phyloP scores from a whole-genome alignment of 2,888 invertebrate genomes.

The Galeruca laticollis region DNA sequence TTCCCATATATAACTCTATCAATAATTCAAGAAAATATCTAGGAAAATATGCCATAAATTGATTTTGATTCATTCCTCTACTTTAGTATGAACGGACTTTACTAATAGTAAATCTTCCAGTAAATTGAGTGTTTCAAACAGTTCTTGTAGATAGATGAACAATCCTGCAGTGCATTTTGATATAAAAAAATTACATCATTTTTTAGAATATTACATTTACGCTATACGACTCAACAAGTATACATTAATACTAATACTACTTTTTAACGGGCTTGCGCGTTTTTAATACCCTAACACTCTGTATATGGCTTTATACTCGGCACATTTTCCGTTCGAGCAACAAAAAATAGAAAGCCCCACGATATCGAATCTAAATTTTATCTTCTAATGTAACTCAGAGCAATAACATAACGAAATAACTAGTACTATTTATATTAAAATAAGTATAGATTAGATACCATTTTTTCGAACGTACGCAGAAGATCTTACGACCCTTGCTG shows the following conservation, averaged over 20 bases:
- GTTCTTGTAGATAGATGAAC: slow-evolving; percentile 29
- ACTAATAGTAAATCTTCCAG: background rate
- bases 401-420: slow-evolving; percentile 67
- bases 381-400: slow-evolving; percentile 68
- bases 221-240: background rate
- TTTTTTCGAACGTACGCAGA: slow-evolving; percentile 57
- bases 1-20: too few relatives aligned
- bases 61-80: too few relatives aligned
- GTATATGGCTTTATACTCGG: background rate
- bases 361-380: slow-evolving; percentile 62
- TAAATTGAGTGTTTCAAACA: background rate
- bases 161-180: slow-evolving; percentile 30
- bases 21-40: too few relatives aligned
- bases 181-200: background rate
- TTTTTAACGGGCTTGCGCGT: background rate
- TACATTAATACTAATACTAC: background rate
- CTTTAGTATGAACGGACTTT: too few relatives aligned
- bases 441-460: slow-evolving; percentile 57
- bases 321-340: slow-evolving; percentile 6
- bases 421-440: slow-evolving; percentile 60
- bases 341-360: slow-evolving; percentile 51
- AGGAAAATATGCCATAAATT: too few relatives aligned
- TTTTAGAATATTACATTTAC: slow-evolving; percentile 2
- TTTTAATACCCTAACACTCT: background rate
- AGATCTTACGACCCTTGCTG: slow-evolving; percentile 66